These are phyloP conservation scores for Calidris pygmaea DNA, from an alignment of 2,113 vertebrate genomes.

Conservation along the genomic window DNA sequence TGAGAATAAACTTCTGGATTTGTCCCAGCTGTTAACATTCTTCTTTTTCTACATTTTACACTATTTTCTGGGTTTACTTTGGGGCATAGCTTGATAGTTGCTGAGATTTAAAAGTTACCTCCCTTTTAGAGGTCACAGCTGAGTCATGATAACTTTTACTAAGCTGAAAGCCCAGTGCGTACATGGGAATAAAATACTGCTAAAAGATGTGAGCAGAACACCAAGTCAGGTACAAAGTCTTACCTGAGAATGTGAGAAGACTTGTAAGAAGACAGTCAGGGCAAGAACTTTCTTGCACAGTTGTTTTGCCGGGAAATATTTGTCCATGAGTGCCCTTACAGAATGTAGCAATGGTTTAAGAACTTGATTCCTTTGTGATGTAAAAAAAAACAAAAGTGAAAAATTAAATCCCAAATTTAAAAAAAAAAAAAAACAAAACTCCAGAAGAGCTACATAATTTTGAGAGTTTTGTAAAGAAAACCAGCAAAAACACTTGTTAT, in stretches of 20 bases:
- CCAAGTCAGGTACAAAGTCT: background rate
- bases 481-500: background rate
- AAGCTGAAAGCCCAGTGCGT: background rate
- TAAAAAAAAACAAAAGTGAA: background rate
- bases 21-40: background rate
- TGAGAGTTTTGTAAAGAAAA: constrained; percentile 27
- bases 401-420: background rate
- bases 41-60: background rate
- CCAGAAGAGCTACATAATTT: background rate
- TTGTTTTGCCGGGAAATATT: background rate
- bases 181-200: background rate
- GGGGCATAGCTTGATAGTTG: background rate
- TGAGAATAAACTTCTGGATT: background rate
- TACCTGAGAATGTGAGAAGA: background rate
- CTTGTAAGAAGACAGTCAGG: background rate
- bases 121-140: background rate
- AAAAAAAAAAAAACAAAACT: background rate
- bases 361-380: background rate
- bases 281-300: background rate
- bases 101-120: background rate
- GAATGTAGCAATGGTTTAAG: background rate
- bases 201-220: background rate
- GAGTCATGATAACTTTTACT: background rate
- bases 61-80: background rate
- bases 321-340: background rate